Base-by-base conservation (phyloP, 2,888 invertebrate species). In the Nemotelus pantherinus region DNA sequence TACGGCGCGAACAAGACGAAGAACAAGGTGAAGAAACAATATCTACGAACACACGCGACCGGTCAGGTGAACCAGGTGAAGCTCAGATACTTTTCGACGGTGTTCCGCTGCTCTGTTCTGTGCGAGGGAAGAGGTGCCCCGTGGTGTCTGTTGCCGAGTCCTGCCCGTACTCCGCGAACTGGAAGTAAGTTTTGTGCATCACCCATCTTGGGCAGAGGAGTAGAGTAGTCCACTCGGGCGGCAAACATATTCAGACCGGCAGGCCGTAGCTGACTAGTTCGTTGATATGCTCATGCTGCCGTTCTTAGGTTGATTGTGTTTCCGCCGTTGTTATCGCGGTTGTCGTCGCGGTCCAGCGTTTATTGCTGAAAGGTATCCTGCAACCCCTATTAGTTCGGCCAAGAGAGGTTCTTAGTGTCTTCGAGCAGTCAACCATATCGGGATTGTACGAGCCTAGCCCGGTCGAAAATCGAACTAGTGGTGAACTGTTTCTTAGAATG, bases 251-350 rank as follows among this genome's bases (percentile, higher is more conserved):
- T 60, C 72, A 58, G 68, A 68, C 58, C 72, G 72, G 72, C 72
- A 25, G 45, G 60, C 25, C 25, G 25, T 25, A 25, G 25, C 25
- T 25, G 25, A 25, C 72, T 39, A 48, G 60, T 47, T 58, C 47
- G 25, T 53, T 72, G 72, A 72, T 72, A 72, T 72, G 25, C 25
- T 25, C 25, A 25, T 25, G 72, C 60, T 72, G 72, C 72, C 72
- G 60, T 57, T 72, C 72, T 58, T 58, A 72, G 58, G 72, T 53
- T 72, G 72, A 72, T 47, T 72, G 72, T 72, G 60, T 71, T 71
- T 55, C 39, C 39, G 72, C 60, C 72, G 72, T 48, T 41, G 50
- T 39, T 68, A 53, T 68, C 68, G 68, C 68, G 68, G 68, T 68
- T 65, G 9, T 65, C 65, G 65, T 65, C 65, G 65, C 65, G 65